phyloP scores from a whole-genome alignment of 2,113 vertebrate species.

The Entomyzon cyanotis region DNA sequence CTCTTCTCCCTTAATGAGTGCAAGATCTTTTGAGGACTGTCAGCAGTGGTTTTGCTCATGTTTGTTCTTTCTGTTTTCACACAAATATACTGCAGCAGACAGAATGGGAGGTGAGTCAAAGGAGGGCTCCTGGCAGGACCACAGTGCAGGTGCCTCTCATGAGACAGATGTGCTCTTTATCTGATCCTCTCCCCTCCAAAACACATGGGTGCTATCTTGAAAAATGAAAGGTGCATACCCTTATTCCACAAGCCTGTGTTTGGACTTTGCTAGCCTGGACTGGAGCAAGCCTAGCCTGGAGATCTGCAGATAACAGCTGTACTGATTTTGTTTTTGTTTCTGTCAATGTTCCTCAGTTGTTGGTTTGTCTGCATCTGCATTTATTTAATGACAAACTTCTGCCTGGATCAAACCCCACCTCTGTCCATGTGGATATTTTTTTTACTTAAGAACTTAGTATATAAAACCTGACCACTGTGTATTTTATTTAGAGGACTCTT shows the following conservation, averaged over 20 bases:
- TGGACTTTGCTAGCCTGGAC: not conserved
- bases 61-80: not conserved
- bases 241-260: not conserved
- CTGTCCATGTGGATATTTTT: not conserved
- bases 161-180: not conserved
- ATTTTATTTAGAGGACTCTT: constrained; percentile 34
- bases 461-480: not conserved
- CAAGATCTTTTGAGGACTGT: constrained; percentile 79
- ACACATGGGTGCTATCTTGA: not conserved
- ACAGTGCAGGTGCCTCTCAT: not conserved
- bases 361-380: not conserved
- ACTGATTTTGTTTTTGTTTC: not conserved
- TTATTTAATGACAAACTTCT: constrained; percentile 31
- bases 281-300: not conserved
- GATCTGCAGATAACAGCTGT: not conserved
- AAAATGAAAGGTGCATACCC: not conserved
- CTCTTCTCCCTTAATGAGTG: constrained; percentile 88
- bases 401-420: not conserved
- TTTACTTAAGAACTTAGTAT: not conserved
- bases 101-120: not conserved
- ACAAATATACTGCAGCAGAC: not conserved
- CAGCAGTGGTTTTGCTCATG: rapidly evolving
- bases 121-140: not conserved
- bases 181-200: not conserved
- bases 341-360: not conserved